A percentile compares a stretch with the other conserved stretches of the same genome.
These are phyloP conservation scores for Myiagra hebetior DNA, from an alignment of 2,113 vertebrate species.

Conservation along the genomic window DNA sequence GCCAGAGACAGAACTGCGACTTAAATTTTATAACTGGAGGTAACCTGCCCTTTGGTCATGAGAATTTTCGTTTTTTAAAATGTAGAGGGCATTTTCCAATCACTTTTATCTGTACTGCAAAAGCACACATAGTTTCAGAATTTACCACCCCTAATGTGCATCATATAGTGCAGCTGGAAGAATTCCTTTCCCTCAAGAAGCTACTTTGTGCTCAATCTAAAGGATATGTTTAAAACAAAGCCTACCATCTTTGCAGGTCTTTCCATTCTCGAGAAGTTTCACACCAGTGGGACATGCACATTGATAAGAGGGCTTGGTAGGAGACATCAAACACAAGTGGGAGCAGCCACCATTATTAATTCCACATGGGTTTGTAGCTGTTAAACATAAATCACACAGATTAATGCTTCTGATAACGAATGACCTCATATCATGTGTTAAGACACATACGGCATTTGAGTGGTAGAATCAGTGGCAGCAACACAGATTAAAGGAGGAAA, in stretches of 20 bases:
- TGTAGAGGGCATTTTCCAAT: not conserved
- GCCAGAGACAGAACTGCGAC: not conserved
- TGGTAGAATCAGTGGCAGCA: slow-evolving; percentile 38
- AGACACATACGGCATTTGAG: not conserved
- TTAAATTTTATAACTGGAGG: not conserved
- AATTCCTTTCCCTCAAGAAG: not conserved
- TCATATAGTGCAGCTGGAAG: not conserved
- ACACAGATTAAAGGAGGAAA: slow-evolving; percentile 52
- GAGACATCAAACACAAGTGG: slow-evolving; percentile 95
- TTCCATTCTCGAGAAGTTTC: slow-evolving; percentile 86
- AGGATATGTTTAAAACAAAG: slow-evolving; percentile 17
- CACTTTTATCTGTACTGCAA: not conserved
- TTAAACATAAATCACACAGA: slow-evolving; percentile 71
- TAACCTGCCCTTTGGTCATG: not conserved
- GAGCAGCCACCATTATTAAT: slow-evolving; percentile 91
- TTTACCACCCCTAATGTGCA: accelerated
- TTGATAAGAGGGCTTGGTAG: slow-evolving; percentile 82
- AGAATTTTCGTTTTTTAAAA: not conserved
- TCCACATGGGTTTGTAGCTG: slow-evolving; percentile 83
- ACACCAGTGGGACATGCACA: slow-evolving; percentile 97
- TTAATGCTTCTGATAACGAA: slow-evolving; percentile 65
- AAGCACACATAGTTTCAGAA: not conserved
- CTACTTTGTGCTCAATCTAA: not conserved
- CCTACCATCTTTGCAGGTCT: slow-evolving; percentile 92
- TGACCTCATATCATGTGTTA: slow-evolving; percentile 29